Conservation (phyloP, 1,140 invertebrate species). For the Diuraphis noxia region DNA sequence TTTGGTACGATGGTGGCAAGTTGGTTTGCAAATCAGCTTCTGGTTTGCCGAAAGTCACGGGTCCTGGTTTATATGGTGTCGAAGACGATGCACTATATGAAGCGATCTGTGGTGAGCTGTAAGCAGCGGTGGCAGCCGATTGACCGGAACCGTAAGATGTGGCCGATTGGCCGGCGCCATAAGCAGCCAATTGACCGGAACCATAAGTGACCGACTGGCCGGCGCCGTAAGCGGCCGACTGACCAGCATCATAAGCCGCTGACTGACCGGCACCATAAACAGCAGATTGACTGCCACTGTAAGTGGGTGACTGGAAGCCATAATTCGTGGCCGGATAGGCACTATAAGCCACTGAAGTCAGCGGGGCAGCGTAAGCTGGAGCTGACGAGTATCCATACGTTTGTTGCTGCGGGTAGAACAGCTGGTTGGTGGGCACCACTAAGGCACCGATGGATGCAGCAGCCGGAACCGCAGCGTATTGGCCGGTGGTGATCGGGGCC, state of each 20-base stretch:
- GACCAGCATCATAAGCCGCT: neutral
- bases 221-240: neutral
- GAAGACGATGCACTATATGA: neutral
- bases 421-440: neutral
- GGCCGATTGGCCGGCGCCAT: neutral
- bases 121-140: neutral
- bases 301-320: neutral
- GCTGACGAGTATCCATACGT: neutral
- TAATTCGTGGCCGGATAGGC: neutral
- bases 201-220: neutral
- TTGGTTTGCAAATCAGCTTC: conserved; percentile 18
- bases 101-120: neutral
- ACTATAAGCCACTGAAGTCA: neutral
- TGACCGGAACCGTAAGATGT: neutral
- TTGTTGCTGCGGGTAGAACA: conserved; percentile 36
- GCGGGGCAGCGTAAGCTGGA: neutral
- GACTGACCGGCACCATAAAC: neutral
- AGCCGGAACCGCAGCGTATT: neutral
- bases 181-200: neutral
- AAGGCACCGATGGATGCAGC: neutral
- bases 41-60: conserved; percentile 27
- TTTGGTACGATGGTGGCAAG: neutral
- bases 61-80: neutral
- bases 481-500: neutral
- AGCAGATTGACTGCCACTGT: neutral